Conservation (phyloP, 2,797 vertebrate species). For the Botia almorhae region DNA sequence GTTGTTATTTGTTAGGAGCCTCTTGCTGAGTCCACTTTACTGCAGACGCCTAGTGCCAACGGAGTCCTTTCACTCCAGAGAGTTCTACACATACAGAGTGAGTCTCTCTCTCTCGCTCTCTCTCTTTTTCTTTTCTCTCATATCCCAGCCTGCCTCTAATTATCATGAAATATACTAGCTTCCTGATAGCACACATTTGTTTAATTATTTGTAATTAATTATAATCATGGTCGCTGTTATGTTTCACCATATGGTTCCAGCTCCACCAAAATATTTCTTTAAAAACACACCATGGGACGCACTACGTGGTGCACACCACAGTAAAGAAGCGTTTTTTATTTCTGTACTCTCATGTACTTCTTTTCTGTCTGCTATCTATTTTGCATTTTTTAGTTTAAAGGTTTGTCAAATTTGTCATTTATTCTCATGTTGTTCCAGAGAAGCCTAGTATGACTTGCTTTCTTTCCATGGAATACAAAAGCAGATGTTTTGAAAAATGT, state of each 20-base stretch:
- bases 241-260: slow-evolving; percentile 64
- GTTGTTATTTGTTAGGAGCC: slow-evolving; percentile 78
- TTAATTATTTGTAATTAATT: slow-evolving; percentile 45
- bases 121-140: neutral
- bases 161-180: slow-evolving; percentile 38
- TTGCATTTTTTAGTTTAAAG: neutral
- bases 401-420: neutral
- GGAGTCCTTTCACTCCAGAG: slow-evolving; percentile 88
- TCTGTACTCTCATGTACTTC: neutral
- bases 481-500: neutral
- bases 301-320: slow-evolving; percentile 17
- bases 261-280: slow-evolving; percentile 39
- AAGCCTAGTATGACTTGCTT: neutral
- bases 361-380: neutral
- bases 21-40: slow-evolving; percentile 84
- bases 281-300: neutral
- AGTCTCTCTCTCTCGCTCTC: slow-evolving; percentile 63
- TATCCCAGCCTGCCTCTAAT: slow-evolving; percentile 29
- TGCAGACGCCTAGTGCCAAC: slow-evolving; percentile 87
- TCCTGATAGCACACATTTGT: slow-evolving; percentile 48
- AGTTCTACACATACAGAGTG: slow-evolving; percentile 89
- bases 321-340: neutral
- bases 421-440: neutral
- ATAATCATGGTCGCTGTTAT: slow-evolving; percentile 32
- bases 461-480: neutral